Base-by-base conservation (phyloP, 1,140 invertebrate species). In the Megalopta genalis region DNA sequence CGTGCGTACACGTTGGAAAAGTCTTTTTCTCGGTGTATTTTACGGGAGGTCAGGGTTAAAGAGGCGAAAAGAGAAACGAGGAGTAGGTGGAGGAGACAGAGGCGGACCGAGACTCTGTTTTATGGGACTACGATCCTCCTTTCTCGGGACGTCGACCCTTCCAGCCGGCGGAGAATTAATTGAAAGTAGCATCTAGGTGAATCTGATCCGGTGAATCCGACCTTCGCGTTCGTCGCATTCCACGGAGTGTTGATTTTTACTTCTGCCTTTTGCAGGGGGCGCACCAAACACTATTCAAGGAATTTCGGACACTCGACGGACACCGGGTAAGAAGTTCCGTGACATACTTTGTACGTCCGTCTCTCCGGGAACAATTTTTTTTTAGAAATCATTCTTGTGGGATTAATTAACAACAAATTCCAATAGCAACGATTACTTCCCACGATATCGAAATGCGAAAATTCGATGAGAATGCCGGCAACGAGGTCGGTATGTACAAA, bases 11-110 rank as follows among this genome's bases (percentile, higher is more conserved):
- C 83, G 84, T 81, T 85, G 89, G 88, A 91, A 91, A 91, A 91
- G 90, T 90, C 88, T 90, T 90, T 91, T 91, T 90, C 90, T 83
- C 88, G 76, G 87, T 88, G 87, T 88, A 84, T 87, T 91, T 90
- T 91, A 91, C 85, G 90, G 87, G 87, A 90, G 90, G 90, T 91
- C 90, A 91, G 90, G 90, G 90, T 91, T 90, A 91, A 90, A 91
- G 90, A 88, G 88, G 88, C 87, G 86, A 82, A 88, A 88, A 88
- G 86, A 89, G 85, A 32, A 76, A 82, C 71, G 75, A 25, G 60
- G 39, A 78, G 57, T 37, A 49, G 66, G 39, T 27, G 72, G 42
- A 71, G 70, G 21, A 59, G 76, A 54, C 62, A 63, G 54, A 76
- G 62, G 67, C 71, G 74, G 67, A 63, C 21, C 75, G 75, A 86